Evolutionary conservation across 2,113 vertebrate species (phyloP), one percentile per base, ranked within the genome.

Genomic region (Gnathonemus echidnorhynchus): DNA sequence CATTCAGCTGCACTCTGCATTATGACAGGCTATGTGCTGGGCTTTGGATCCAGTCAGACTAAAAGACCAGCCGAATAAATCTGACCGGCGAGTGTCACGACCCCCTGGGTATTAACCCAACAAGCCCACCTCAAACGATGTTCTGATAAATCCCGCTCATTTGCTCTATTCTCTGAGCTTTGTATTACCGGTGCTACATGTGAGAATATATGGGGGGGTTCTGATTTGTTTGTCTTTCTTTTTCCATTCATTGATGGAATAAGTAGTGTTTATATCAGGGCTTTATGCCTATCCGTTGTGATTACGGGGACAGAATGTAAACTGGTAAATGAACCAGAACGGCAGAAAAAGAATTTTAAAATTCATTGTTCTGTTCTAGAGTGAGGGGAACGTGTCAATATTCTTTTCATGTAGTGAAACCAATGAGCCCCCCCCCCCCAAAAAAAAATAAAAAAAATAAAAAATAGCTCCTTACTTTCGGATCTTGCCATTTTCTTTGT

Each of bases 361-460:
- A 70, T 74, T 35, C 15, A 19, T 89, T 89, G 35, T 80, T 89
- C 46, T 45, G 13, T 1, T 39, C 10, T 52, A 31, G 39, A 49
- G 66, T 13, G 88, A 46, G 88, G 66, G 48, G 46, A 17, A 5
- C 8, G 31, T 77, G 45, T 48, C 48, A 21, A 66, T 70, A 21
- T 52, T 74, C 56, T 77, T 50, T 77, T 89, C 24, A 66, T 89
- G 88, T 89, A 35, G n/a, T 50, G 66, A 27, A 49, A 35, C 56
- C 58, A 48, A 86, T 49, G 83, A 11, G 45, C 9, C 21, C n/a
- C 1, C 46, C 46, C 24, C 66, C 45, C 19, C 0, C 1, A 46
- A 48, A 48, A 10, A 48, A 48, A 49, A 2, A 49, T 11, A 49
- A 10, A 49, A 0, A 39, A 35, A 39, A 39, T 49, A 11, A 10